Conservation (phyloP, 2,113 vertebrate genomes). For the Nyctereutes procyonoides region DNA sequence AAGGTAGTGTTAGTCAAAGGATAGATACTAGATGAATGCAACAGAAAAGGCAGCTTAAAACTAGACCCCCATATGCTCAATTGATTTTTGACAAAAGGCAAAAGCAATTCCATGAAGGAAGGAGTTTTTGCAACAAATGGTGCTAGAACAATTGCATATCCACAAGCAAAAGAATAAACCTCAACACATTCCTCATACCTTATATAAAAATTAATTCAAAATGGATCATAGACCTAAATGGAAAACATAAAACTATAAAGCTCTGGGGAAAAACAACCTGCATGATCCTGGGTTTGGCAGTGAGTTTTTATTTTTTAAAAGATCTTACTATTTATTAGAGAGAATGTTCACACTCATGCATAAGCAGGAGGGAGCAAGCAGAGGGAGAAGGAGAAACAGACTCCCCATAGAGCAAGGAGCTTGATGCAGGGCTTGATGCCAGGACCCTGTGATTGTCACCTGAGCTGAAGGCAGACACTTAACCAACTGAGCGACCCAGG, state of each 20-base stretch:
- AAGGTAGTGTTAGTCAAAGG: not conserved
- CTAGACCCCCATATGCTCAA: not conserved
- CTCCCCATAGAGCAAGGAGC: too few relatives aligned
- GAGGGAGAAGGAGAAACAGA: too few relatives aligned
- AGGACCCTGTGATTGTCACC: too few relatives aligned
- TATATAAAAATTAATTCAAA: not conserved
- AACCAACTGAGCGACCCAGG: too few relatives aligned
- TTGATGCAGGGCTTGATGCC: too few relatives aligned
- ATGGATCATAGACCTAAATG: not conserved
- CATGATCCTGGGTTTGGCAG: not conserved
- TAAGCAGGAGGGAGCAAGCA: too few relatives aligned
- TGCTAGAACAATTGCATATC: not conserved
- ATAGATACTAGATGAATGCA: not conserved
- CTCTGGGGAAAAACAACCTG: not conserved
- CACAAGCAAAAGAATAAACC: not conserved
- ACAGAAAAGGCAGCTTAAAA: not conserved
- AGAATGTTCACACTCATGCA: too few relatives aligned
- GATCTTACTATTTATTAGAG: too few relatives aligned
- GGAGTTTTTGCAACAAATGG: not conserved
- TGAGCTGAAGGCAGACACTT: too few relatives aligned
- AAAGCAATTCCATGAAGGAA: not conserved
- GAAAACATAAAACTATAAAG: not conserved
- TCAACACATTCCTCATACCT: not conserved
- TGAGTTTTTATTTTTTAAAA: not conserved
- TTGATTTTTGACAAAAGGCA: not conserved